Base-by-base conservation (phyloP, 2,797 vertebrate species). In the Eptatretus atami region DNA sequence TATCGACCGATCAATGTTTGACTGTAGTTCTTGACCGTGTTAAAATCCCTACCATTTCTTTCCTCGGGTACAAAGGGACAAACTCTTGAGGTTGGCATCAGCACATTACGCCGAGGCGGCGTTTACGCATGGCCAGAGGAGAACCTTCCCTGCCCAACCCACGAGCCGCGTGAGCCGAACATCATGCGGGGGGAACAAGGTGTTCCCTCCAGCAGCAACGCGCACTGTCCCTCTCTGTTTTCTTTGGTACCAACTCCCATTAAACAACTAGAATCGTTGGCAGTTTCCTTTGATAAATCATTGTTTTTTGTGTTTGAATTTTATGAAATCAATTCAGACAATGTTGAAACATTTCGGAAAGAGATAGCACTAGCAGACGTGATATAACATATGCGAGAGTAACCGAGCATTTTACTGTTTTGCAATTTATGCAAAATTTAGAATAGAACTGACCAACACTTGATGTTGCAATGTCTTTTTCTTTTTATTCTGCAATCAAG, bases 61-160 rank as follows among this genome's bases (percentile, higher is more conserved):
- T 13, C 13, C 53, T 73, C 94, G 90, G 82, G 69, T 76, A 77
- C 15, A 68, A 9, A 60, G 55, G 55, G 55, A 9, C 9, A 60
- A 71, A 44, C 73, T 95, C 6, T 72, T 78, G 67, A 83, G 85
- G 25, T 74, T 85, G 1, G 70, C 81, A 63, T 82, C 82, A 0
- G 83, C 90, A 65, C 78, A 71, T 13, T 98, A 86, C 0, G 73
- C 76, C 0, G 92, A 98, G n/a, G n/a, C 0, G 83, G 88, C 0
- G 84, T 93, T 15, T 84, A 80, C 68, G n/a, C 76, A 81, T 66
- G n/a, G 76, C 81, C 0, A 65, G 76, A 44, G 69, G 73, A 63
- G 82, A 84, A 68, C 84, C 83, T 0, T 67, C 2, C 0, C 71
- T 82, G 61, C 90, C 92, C 60, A 95, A 85, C 4, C 73, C 86